These are phyloP conservation scores for Mungos mungo DNA, from an alignment of 2,113 vertebrate species.

Conservation along the genomic window DNA sequence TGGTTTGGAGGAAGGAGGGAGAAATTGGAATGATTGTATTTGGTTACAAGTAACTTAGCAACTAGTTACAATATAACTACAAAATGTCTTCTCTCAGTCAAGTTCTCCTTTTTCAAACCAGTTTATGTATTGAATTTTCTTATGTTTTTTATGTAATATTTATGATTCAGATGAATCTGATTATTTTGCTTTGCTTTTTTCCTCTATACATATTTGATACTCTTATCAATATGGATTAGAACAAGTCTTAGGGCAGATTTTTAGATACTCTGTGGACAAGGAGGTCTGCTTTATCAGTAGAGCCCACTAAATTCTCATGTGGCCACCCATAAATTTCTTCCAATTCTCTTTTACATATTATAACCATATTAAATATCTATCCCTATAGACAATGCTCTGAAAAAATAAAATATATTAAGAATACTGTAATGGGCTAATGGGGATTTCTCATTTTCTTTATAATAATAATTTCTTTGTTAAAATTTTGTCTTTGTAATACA, in stretches of 20 bases:
- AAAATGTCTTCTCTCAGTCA: neutral
- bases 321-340: neutral
- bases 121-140: neutral
- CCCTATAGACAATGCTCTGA: neutral
- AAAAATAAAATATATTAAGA: slow-evolving; percentile 23
- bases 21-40: neutral
- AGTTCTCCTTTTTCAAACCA: neutral
- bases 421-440: neutral
- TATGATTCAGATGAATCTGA: neutral
- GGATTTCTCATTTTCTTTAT: neutral
- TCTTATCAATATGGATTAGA: neutral
- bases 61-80: neutral
- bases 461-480: neutral
- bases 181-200: neutral
- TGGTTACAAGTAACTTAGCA: neutral
- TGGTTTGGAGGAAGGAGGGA: neutral
- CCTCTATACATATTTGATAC: neutral
- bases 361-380: neutral
- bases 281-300: neutral
- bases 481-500: neutral
- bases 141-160: neutral
- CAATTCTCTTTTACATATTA: neutral
- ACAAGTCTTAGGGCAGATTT: neutral
- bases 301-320: neutral
- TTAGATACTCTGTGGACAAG: neutral